Conservation (phyloP, 2,888 invertebrate species). For the Resseliella maxima region DNA sequence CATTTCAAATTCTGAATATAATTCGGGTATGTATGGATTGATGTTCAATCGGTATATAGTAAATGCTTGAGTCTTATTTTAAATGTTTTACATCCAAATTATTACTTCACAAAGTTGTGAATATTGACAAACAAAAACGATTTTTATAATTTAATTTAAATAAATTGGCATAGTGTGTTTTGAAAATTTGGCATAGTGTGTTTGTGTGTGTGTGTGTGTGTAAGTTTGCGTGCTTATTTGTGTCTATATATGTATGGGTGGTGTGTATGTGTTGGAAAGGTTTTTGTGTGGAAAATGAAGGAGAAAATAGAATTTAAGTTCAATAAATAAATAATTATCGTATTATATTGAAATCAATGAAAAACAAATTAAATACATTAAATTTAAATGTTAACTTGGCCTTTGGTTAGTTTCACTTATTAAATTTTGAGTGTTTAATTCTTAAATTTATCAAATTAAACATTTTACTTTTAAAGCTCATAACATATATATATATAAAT, state of each 20-base stretch:
- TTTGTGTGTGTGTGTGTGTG: conserved; percentile 2
- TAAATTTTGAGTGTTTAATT: conserved; percentile 7
- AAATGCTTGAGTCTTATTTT: too few species aligned
- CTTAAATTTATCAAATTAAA: conserved; percentile 25
- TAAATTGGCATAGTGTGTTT: neutral
- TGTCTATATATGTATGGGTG: neutral
- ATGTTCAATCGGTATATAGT: too few species aligned
- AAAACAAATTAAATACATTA: conserved; percentile 45
- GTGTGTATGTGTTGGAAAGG: neutral
- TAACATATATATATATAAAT: conserved; percentile 20
- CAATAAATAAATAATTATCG: neutral
- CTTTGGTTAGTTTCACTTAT: conserved; percentile 67
- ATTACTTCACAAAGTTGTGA: too few species aligned
- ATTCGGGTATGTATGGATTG: too few species aligned
- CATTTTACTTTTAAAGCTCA: conserved; percentile 16
- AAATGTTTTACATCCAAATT: too few species aligned
- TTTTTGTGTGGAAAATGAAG: conserved; percentile 17
- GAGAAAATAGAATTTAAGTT: conserved; percentile 51
- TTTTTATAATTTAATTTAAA: neutral
- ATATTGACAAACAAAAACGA: neutral
- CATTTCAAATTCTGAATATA: too few species aligned
- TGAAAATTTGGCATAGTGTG: neutral
- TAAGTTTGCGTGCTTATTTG: neutral
- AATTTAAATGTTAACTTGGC: conserved; percentile 67
- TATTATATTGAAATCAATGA: conserved; percentile 21